Evolutionary conservation across 2,113 vertebrate species (phyloP).

Genomic region (Brachirus orientalis): DNA sequence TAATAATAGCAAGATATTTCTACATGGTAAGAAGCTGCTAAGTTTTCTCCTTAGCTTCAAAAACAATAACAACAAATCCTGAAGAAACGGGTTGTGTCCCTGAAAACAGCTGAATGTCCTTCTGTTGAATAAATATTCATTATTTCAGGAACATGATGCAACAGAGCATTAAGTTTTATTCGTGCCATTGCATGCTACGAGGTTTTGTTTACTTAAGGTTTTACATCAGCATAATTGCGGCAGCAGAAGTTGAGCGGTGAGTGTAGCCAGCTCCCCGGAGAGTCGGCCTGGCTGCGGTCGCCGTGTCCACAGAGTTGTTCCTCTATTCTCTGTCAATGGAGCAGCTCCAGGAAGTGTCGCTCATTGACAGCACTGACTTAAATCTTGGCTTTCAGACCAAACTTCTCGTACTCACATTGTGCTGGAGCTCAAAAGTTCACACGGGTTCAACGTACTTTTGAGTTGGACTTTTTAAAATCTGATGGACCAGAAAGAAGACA

Average conservation of each 20-base stretch:
- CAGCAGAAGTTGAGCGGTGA: slow-evolving; percentile 17
- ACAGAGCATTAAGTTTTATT: slow-evolving; percentile 8
- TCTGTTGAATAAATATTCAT: slow-evolving; percentile 44
- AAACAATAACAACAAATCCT: not conserved
- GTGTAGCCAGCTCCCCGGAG: slow-evolving; percentile 38
- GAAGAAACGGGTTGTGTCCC: not conserved
- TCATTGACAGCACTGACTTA: slow-evolving; percentile 39
- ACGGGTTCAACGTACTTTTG: not conserved
- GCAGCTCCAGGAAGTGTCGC: slow-evolving; percentile 64
- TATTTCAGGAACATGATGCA: slow-evolving; percentile 18
- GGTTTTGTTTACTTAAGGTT: slow-evolving; percentile 45
- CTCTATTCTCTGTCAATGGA: slow-evolving; percentile 60
- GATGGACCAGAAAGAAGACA: not conserved
- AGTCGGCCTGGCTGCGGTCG: slow-evolving; percentile 42
- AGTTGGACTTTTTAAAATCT: not conserved
- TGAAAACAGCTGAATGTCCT: slow-evolving; percentile 17
- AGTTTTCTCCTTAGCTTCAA: not conserved
- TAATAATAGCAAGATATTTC: no score
- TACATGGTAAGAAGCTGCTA: not conserved
- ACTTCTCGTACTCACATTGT: slow-evolving; percentile 9
- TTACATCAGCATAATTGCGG: slow-evolving; percentile 51
- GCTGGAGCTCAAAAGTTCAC: not conserved
- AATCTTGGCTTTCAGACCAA: slow-evolving; percentile 18
- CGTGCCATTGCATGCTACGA: slow-evolving; percentile 20
- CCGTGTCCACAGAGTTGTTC: slow-evolving; percentile 31